Base-by-base conservation (phyloP, 1,140 invertebrate genomes). In the Heliothis virescens region DNA sequence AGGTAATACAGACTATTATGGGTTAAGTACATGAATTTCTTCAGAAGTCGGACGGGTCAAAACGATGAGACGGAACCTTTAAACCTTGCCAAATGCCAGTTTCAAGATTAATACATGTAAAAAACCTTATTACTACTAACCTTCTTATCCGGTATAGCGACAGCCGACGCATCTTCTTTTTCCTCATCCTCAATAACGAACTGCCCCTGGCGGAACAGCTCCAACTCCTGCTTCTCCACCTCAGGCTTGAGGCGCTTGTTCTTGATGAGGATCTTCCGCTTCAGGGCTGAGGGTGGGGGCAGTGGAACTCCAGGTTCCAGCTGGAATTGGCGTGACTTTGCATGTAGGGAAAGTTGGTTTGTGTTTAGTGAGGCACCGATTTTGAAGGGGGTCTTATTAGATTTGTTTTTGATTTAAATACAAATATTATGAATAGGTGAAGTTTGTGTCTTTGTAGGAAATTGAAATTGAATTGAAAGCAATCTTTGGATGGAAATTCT, bases 161-260 rank as follows among this genome's bases (percentile, higher is more conserved):
- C 95, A 52, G 97, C 97, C 76, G 97, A 97, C 0, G 98, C 98
- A 87, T 98, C 98, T 95, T 98, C 98, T 84, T 98, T 98, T 41
- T 97, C 96, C 91, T 98, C 98, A 85, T 98, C 97, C 80, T 98
- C 98, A 82, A 99, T 98, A 21, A 98, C 97, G 89, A 99, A 97
- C 94, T 99, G 97, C 55, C 98, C 98, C 94, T 99, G 98, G 9
- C 96, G 95, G 95, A 98, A 99, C 41, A 99, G 93, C 90, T 99
- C 98, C 84, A 99, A 90, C 90, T 99, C 98, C 82, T 97, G 97
- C 90, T 99, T 99, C 94, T 99, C 99, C 13, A 99, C 98, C 91
- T 99, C 99, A 0, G 97, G 97, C 93, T 99, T 99, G 72, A 99
- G 95, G 55, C 99, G 96, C 95, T 99, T 99, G 94, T 99, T 99